Evolutionary conservation across 1,140 invertebrate species (phyloP).

Genomic region (Bombus huntii): DNA sequence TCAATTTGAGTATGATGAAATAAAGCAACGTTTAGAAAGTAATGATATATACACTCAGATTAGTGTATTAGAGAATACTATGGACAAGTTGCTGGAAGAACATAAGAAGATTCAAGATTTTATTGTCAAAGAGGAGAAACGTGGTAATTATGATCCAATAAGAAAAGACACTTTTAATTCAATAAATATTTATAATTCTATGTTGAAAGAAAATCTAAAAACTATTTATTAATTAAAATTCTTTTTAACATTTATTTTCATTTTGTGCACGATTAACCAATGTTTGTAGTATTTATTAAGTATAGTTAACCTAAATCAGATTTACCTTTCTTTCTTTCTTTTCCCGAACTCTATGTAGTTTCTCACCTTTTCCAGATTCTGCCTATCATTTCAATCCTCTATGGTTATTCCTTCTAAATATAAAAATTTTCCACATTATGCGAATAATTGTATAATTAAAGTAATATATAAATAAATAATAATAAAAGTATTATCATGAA

Average conservation of each 20-base stretch:
- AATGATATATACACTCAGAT: conserved; percentile 79
- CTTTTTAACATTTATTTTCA: conserved; percentile 64
- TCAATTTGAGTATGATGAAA: conserved; percentile 66
- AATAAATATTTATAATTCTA: conserved; percentile 61
- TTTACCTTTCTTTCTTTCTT: conserved; percentile 79
- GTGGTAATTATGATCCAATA: conserved; percentile 68
- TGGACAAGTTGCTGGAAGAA: conserved; percentile 70
- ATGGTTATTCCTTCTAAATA: no score
- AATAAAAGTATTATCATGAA: conserved; percentile 84
- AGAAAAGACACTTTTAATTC: conserved; percentile 63
- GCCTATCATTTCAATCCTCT: no score
- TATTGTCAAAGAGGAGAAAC: conserved; percentile 65
- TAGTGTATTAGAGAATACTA: conserved; percentile 73
- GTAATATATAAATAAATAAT: conserved; percentile 75
- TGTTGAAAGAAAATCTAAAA: conserved; percentile 69
- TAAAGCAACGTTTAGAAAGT: conserved; percentile 71
- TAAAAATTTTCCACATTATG: no score
- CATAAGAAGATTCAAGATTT: conserved; percentile 68
- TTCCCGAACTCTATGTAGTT: conserved; percentile 72
- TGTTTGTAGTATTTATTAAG: background rate
- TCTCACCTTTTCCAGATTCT: conserved; percentile 30
- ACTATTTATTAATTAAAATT: conserved; percentile 62
- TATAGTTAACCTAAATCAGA: conserved; percentile 33
- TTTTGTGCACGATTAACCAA: conserved; percentile 65
- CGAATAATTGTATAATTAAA: background rate